Percentiles rank a stretch among this genome's conserved stretches.
phyloP scores from a whole-genome alignment of 2,797 vertebrate species.

The Anableps anableps region DNA sequence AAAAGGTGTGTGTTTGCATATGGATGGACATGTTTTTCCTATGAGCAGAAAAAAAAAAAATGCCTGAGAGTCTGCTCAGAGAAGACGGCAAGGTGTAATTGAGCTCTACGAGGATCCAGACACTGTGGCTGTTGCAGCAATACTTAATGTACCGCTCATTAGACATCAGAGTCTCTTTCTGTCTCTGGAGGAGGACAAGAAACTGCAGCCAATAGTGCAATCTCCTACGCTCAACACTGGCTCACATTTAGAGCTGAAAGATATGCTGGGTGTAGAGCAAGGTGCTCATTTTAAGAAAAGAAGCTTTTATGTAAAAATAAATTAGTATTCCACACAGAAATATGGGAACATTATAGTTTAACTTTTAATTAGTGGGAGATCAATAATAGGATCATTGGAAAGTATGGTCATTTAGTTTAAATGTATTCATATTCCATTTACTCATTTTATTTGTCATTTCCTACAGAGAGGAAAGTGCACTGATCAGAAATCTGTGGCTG shows the following conservation, averaged over 20 bases:
- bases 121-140: constrained; percentile 64
- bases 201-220: constrained; percentile 53
- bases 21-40: constrained; percentile 32
- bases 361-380: not conserved
- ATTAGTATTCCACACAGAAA: not conserved
- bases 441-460: not conserved
- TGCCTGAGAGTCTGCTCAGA: constrained; percentile 29
- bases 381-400: not conserved
- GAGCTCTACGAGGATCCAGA: constrained; percentile 65
- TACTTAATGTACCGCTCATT: constrained; percentile 70
- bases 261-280: constrained; percentile 55
- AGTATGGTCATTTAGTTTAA: not conserved
- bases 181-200: constrained; percentile 55
- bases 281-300: constrained; percentile 18
- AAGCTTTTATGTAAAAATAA: not conserved
- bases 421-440: not conserved
- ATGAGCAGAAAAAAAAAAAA: constrained; percentile 12
- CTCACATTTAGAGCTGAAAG: constrained; percentile 53
- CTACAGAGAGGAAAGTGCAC: not conserved
- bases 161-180: constrained; percentile 61
- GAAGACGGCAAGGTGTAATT: constrained; percentile 44
- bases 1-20: constrained; percentile 32
- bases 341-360: not conserved
- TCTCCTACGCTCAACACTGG: constrained; percentile 43
- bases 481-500: not conserved